Evolutionary conservation across 53 echinoderm and acorn worm genomes (phyloP).

Genomic region (Stichopus horrens): DNA sequence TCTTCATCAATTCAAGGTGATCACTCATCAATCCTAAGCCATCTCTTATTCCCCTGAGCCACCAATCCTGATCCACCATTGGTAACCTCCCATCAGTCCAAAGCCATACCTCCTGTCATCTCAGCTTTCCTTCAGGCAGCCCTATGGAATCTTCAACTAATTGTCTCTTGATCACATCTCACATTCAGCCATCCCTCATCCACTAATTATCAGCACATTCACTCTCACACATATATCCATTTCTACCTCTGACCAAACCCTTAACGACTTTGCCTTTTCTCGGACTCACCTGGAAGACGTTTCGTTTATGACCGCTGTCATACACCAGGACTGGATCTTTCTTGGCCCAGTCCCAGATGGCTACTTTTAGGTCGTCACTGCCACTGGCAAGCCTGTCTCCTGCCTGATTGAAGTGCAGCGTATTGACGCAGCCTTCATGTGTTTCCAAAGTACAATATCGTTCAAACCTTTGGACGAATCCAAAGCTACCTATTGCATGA

Average conservation of each 20-base stretch:
- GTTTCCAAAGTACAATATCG: conserved; percentile 72
- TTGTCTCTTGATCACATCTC: no score
- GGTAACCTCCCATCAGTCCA: no score
- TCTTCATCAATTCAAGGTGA: no score
- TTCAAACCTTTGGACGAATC: conserved; percentile 75
- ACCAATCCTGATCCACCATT: no score
- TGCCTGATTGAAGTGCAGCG: conserved; percentile 84
- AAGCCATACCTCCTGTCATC: no score
- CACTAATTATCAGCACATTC: no score
- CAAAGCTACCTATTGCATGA: conserved; percentile 68
- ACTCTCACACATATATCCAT: no score
- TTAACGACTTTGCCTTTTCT: background rate
- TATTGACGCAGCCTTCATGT: conserved; percentile 93
- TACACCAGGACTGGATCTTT: conserved; percentile 71
- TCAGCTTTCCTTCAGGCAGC: no score
- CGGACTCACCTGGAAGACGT: conserved; percentile 89
- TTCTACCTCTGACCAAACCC: background rate
- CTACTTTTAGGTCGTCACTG: conserved; percentile 88
- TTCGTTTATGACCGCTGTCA: conserved; percentile 88
- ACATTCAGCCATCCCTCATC: no score
- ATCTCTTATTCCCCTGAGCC: no score
- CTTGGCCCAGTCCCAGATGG: conserved; percentile 84
- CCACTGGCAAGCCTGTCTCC: conserved; percentile 86
- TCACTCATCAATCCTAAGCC: no score
- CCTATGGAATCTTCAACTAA: no score